A percentile compares a stretch with the other conserved stretches of the same genome.
Evolutionary conservation across 1,140 invertebrate species (phyloP).

Genomic region (Leucophenga varia): DNA sequence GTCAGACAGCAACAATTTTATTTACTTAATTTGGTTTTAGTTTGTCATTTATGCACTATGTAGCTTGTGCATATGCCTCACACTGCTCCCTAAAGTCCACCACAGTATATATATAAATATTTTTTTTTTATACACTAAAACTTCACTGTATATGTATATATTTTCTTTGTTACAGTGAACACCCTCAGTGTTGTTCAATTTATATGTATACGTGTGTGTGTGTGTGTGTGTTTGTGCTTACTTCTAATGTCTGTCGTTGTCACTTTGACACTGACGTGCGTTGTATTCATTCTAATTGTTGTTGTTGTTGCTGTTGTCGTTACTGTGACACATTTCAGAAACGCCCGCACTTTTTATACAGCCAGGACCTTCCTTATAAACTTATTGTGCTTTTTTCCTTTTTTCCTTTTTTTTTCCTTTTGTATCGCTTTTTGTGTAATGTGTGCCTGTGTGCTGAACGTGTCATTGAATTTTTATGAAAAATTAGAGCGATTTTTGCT

Average conservation of each 20-base stretch:
- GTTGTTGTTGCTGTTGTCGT: conserved; percentile 2
- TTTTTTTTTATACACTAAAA: not conserved
- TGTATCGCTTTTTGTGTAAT: not conserved
- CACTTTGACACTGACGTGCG: conserved; percentile 43
- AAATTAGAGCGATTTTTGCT: conserved; percentile 35
- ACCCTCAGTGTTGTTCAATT: too few species aligned
- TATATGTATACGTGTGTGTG: not conserved
- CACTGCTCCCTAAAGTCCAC: conserved; percentile 15
- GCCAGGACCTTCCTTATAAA: conserved; percentile 33
- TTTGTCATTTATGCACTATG: conserved; percentile 55
- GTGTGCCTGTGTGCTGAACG: conserved; percentile 9
- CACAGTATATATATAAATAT: conserved; percentile 6
- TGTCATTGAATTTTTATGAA: conserved; percentile 50
- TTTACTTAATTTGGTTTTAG: conserved; percentile 54
- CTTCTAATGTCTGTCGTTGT: conserved; percentile 38
- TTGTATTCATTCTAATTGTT: too few species aligned
- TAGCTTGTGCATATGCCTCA: conserved; percentile 37
- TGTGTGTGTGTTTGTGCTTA: conserved; percentile 21
- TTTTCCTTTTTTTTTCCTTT: not conserved
- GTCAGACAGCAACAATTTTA: conserved; percentile 51
- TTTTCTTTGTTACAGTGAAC: conserved; percentile 13
- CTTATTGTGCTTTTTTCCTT: conserved; percentile 5
- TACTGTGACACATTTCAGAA: conserved; percentile 33
- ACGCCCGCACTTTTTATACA: conserved; percentile 38
- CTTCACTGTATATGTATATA: conserved; percentile 6